phyloP scores from a whole-genome alignment of 2,888 invertebrate species.

The Chrysodeixis includens region DNA sequence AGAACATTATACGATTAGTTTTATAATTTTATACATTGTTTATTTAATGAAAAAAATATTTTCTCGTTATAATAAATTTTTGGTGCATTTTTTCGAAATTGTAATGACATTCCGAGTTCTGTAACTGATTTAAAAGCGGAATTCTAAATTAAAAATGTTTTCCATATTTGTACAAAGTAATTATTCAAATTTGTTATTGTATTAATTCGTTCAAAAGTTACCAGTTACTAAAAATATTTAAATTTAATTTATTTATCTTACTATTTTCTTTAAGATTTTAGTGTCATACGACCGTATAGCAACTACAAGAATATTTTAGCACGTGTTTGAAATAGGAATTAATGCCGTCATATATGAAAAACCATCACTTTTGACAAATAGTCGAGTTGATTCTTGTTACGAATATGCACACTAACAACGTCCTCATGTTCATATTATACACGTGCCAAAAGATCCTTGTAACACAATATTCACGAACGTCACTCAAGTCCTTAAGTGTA shows the following conservation, averaged over 20 bases:
- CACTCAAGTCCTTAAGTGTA: too few relatives aligned
- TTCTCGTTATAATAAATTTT: background rate
- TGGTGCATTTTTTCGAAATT: background rate
- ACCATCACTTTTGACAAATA: too few relatives aligned
- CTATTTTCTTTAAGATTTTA: background rate
- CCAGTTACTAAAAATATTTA: constrained; percentile 3
- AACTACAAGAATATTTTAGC: too few relatives aligned
- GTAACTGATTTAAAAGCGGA: background rate
- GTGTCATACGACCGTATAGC: too few relatives aligned
- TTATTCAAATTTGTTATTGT: background rate
- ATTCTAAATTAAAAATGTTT: background rate
- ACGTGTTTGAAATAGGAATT: too few relatives aligned
- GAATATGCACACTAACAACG: too few relatives aligned
- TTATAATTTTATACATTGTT: constrained; percentile 6
- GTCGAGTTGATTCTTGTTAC: too few relatives aligned
- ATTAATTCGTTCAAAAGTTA: background rate
- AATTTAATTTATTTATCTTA: background rate
- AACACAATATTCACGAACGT: too few relatives aligned
- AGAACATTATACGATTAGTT: background rate
- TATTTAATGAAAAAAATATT: background rate
- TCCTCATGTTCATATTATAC: too few relatives aligned
- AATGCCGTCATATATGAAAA: too few relatives aligned
- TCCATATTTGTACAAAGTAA: background rate
- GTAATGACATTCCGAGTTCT: background rate
- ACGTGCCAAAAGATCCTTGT: too few relatives aligned